phyloP scores from a whole-genome alignment of 1,140 invertebrate genomes.

The Dufourea novaeangliae region DNA sequence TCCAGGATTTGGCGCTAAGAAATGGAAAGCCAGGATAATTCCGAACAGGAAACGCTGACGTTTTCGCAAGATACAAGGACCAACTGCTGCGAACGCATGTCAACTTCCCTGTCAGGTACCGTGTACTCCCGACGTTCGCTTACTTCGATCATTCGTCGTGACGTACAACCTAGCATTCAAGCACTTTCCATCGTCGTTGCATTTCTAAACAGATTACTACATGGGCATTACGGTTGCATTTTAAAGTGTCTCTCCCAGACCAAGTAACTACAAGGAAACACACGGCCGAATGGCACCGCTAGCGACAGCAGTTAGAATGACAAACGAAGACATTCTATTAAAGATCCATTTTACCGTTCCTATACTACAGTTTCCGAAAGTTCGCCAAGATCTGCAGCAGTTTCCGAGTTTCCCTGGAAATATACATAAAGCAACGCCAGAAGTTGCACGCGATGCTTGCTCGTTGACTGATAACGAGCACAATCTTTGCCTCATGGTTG shows the following conservation, averaged over 20 bases:
- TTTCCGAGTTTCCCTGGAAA: background rate
- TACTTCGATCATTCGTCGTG: background rate
- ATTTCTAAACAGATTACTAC: background rate
- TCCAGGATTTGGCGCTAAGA: constrained; percentile 23
- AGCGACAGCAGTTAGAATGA: background rate
- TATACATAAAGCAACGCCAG: background rate
- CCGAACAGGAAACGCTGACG: background rate
- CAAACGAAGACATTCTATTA: constrained; percentile 22
- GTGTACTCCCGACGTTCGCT: background rate
- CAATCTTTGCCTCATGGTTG: background rate
- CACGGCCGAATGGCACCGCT: background rate
- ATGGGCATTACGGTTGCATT: background rate
- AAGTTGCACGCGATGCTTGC: background rate
- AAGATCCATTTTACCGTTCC: background rate
- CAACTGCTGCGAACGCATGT: background rate
- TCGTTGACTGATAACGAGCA: background rate
- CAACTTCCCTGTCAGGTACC: background rate
- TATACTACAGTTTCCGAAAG: constrained; percentile 6
- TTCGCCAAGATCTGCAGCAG: background rate
- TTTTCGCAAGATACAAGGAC: background rate
- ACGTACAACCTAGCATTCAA: background rate
- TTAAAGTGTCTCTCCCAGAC: background rate
- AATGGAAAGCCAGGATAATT: constrained; percentile 40
- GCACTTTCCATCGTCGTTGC: background rate
- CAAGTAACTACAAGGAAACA: background rate